A percentile compares a stretch with the other conserved stretches of the same genome.
Evolutionary conservation across 53 echinoderm and acorn worm genomes (phyloP).

Genomic region (Crossaster papposus): DNA sequence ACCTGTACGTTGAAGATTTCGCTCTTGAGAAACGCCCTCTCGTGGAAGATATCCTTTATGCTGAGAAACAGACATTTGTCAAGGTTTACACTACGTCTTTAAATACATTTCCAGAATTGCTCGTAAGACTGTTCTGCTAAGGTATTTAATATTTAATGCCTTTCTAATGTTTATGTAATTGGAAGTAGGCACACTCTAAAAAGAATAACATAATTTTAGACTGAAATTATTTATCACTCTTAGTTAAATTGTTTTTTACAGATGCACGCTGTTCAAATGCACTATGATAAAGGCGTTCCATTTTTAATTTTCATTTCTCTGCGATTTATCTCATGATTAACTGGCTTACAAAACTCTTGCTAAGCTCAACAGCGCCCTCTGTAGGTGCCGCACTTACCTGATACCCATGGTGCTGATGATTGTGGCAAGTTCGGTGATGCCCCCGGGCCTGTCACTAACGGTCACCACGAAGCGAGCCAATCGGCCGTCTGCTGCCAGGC

Average conservation of each 20-base stretch:
- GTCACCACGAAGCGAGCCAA: constrained; percentile 90
- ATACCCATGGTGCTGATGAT: constrained; percentile 78
- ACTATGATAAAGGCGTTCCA: too few species aligned
- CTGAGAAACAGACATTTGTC: constrained; percentile 48
- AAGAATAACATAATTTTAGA: too few species aligned
- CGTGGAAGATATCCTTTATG: constrained; percentile 95
- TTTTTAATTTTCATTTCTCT: too few species aligned
- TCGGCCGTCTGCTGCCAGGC: constrained; percentile 92
- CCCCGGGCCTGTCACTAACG: constrained; percentile 96
- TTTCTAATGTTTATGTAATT: too few species aligned
- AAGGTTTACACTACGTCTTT: not conserved
- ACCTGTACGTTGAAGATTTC: constrained; percentile 99
- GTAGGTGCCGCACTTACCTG: constrained; percentile 55
- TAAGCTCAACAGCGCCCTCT: not conserved
- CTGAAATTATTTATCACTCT: too few species aligned
- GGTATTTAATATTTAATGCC: too few species aligned
- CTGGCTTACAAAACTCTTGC: not conserved
- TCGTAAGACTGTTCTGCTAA: too few species aligned
- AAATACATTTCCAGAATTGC: too few species aligned
- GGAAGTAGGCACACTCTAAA: too few species aligned
- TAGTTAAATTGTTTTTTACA: too few species aligned
- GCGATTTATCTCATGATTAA: too few species aligned
- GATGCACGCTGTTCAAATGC: too few species aligned
- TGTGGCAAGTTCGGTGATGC: constrained; percentile 92
- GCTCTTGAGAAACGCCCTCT: constrained; percentile 95